phyloP scores from a whole-genome alignment of 2,113 vertebrate species.

The Apteryx mantelli region DNA sequence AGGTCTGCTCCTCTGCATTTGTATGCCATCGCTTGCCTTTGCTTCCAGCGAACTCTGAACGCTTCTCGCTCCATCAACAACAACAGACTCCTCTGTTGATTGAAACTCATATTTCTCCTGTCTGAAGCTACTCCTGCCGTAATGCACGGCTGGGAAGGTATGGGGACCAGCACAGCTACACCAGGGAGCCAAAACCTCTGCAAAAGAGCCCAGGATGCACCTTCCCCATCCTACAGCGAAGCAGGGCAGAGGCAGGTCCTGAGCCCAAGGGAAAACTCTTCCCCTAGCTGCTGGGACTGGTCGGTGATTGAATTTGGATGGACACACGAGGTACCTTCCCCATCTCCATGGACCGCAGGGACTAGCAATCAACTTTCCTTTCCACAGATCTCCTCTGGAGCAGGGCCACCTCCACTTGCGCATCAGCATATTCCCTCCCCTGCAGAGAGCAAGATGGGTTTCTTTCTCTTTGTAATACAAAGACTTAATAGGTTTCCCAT shows the following conservation, averaged over 20 bases:
- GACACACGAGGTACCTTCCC: background rate
- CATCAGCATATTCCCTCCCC: background rate
- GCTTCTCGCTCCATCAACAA: background rate
- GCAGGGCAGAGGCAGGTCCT: background rate
- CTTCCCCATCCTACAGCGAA: background rate
- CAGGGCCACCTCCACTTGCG: background rate
- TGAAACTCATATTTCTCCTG: background rate
- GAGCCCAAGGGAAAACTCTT: background rate
- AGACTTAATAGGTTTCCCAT: background rate
- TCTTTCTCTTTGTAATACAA: background rate
- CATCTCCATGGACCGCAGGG: background rate
- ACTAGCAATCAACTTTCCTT: background rate
- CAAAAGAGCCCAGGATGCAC: background rate
- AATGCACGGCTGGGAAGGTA: background rate
- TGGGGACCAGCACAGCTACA: background rate
- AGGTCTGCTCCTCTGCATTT: background rate
- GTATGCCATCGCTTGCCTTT: fast-evolving
- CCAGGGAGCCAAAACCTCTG: background rate
- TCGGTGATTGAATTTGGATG: background rate
- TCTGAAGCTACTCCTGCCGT: background rate
- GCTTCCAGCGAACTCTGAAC: background rate
- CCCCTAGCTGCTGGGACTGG: background rate
- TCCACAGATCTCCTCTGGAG: background rate
- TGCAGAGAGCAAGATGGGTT: background rate
- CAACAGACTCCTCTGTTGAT: background rate